phyloP scores from a whole-genome alignment of 2,888 invertebrate genomes.

The Pocota personata region DNA sequence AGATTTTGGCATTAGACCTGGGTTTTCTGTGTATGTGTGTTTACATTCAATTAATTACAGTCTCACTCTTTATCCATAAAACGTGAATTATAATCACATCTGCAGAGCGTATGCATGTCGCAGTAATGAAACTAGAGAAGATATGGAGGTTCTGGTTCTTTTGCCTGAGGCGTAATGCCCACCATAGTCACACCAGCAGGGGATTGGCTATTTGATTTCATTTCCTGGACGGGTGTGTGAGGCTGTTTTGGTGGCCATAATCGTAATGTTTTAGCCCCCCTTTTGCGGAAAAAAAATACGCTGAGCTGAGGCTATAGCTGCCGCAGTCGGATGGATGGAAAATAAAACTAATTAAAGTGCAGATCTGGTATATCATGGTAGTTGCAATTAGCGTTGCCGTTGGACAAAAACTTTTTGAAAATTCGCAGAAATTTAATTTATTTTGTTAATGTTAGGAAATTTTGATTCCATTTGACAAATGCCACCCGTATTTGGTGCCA shows the following conservation, averaged over 20 bases:
- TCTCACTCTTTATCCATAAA: slow-evolving; percentile 51
- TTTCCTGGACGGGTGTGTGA: slow-evolving; percentile 30
- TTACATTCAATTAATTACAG: slow-evolving; percentile 66
- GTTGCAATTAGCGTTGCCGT: background rate
- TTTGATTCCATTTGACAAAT: too few relatives aligned
- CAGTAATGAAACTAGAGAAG: slow-evolving; percentile 42
- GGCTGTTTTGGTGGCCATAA: slow-evolving; percentile 14
- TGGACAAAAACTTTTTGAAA: too few relatives aligned
- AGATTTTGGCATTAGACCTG: slow-evolving; percentile 50
- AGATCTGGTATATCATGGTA: slow-evolving; percentile 50
- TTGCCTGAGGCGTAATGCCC: slow-evolving; percentile 4
- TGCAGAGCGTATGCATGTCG: background rate
- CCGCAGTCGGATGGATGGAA: slow-evolving; percentile 9
- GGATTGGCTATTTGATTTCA: slow-evolving; percentile 47
- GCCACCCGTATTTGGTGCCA: too few relatives aligned
- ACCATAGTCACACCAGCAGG: slow-evolving; percentile 4
- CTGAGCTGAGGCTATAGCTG: background rate
- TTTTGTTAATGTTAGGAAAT: too few relatives aligned
- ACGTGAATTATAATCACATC: slow-evolving; percentile 60
- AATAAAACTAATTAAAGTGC: slow-evolving; percentile 56
- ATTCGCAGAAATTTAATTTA: too few relatives aligned
- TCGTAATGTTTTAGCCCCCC: slow-evolving; percentile 13
- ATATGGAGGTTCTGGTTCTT: slow-evolving; percentile 25
- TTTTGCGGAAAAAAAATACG: background rate
- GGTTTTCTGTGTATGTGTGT: background rate